Percentiles rank a stretch among this genome's conserved stretches.
These are phyloP conservation scores for Morpho achilles DNA, from an alignment of 2,888 invertebrate genomes.

Conservation along the genomic window DNA sequence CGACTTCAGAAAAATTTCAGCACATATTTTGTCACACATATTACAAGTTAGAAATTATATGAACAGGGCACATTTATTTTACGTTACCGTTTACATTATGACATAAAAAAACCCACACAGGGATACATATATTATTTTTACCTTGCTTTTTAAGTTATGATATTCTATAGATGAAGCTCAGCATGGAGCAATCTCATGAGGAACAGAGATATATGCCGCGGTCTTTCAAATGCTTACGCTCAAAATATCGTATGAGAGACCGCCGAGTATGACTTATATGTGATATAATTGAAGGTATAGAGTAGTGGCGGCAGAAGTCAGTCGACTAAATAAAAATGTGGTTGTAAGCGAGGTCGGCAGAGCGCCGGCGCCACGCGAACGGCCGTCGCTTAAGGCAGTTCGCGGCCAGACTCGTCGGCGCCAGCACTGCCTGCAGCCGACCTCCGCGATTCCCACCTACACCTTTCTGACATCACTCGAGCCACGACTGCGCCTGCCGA, in stretches of 20 bases:
- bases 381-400: constrained; percentile 54
- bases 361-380: constrained; percentile 70
- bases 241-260: constrained; percentile 73
- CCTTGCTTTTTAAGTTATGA: too few relatives aligned
- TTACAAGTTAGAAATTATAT: too few relatives aligned
- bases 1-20: too few relatives aligned
- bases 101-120: too few relatives aligned
- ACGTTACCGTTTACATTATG: too few relatives aligned
- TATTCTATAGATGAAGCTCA: constrained; percentile 37
- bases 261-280: constrained; percentile 46
- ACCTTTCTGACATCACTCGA: constrained; percentile 9
- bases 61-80: too few relatives aligned
- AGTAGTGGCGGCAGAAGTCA: constrained; percentile 75
- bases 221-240: constrained; percentile 65
- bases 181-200: constrained; percentile 51
- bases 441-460: constrained; percentile 25
- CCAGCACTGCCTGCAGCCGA: constrained; percentile 56
- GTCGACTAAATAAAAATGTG: constrained; percentile 77
- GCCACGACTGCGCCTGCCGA: constrained; percentile 28
- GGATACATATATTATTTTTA: too few relatives aligned
- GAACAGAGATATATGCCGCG: constrained; percentile 53
- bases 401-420: constrained; percentile 63
- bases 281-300: constrained; percentile 40
- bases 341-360: constrained; percentile 56
- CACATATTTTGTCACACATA: too few relatives aligned